Conservation (phyloP, 2,797 vertebrate genomes). For the Chelon labrosus region DNA sequence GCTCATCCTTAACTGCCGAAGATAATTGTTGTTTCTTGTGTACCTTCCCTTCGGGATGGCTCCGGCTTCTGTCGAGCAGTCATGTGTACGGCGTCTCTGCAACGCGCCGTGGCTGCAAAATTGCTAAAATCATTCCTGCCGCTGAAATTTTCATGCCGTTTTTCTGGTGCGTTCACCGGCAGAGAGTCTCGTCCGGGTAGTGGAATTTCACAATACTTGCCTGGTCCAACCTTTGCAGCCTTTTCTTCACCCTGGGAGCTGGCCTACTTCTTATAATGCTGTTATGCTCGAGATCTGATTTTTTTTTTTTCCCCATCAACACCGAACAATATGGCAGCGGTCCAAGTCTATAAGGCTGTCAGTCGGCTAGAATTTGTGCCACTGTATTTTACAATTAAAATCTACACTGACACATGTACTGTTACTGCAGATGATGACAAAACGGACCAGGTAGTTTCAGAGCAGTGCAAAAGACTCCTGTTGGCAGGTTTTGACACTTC, state of each 20-base stretch:
- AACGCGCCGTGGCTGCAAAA: conserved; percentile 46
- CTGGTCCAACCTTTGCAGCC: conserved; percentile 32
- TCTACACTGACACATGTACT: conserved; percentile 14
- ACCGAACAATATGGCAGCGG: conserved; percentile 26
- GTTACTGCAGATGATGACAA: conserved; percentile 25
- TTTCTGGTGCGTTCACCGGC: conserved; percentile 39
- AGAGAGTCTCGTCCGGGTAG: conserved; percentile 27
- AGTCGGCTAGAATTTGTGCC: conserved; percentile 46
- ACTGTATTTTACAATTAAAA: conserved; percentile 36
- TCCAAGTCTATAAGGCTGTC: conserved; percentile 42
- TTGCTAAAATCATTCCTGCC: conserved; percentile 56
- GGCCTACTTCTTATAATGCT: conserved; percentile 60
- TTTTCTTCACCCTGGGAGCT: conserved; percentile 44
- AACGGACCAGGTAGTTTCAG: conserved; percentile 14
- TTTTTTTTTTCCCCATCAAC: conserved; percentile 40
- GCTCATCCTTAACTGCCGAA: conserved; percentile 77
- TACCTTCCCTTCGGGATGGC: conserved; percentile 65
- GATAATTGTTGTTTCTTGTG: conserved; percentile 81
- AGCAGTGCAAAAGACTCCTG: not conserved
- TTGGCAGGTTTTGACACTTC: not conserved
- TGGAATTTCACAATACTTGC: conserved; percentile 40
- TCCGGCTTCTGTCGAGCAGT: conserved; percentile 40
- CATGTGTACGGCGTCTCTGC: conserved; percentile 45
- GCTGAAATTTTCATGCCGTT: conserved; percentile 36
- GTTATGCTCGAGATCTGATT: conserved; percentile 48